Percentiles rank a stretch among this genome's conserved stretches.
Conservation (phyloP, 2,797 vertebrate genomes). For the Monodelphis domestica region DNA sequence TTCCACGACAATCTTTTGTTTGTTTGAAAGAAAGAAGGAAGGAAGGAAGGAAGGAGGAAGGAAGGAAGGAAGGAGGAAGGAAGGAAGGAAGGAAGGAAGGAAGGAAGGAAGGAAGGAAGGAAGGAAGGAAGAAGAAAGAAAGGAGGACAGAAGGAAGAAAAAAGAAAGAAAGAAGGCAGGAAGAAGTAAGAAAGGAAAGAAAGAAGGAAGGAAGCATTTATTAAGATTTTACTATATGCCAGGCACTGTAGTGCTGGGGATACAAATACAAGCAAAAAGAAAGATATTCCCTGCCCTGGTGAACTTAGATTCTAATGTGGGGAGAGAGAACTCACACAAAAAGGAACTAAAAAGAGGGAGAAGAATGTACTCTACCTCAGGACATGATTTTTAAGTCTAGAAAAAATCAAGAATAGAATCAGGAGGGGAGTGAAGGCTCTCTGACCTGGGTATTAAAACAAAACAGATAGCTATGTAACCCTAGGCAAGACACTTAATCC, state of each 20-base stretch:
- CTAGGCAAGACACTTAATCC: too few species aligned
- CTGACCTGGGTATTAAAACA: not conserved
- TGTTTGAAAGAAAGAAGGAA: not conserved
- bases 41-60: not conserved
- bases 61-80: not conserved
- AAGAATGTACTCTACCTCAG: not conserved
- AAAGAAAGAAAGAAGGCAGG: not conserved
- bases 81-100: too few species aligned
- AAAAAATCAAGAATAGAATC: not conserved
- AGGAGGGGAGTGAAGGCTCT: not conserved
- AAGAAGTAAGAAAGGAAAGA: slow-evolving; percentile 17
- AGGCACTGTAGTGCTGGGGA: not conserved
- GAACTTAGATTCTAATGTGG: not conserved
- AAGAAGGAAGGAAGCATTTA: not conserved
- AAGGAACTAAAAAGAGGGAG: not conserved
- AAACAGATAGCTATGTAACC: too few species aligned
- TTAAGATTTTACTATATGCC: not conserved
- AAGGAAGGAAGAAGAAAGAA: not conserved
- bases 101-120: not conserved
- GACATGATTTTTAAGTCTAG: not conserved
- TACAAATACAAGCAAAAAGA: not conserved
- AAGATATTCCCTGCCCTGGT: not conserved
- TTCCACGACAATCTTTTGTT: not conserved
- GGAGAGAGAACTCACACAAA: not conserved
- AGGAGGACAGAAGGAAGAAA: slow-evolving; percentile 4